These are phyloP conservation scores for Chloroclystis v-ata DNA, from an alignment of 2,888 invertebrate genomes.

Conservation along the genomic window DNA sequence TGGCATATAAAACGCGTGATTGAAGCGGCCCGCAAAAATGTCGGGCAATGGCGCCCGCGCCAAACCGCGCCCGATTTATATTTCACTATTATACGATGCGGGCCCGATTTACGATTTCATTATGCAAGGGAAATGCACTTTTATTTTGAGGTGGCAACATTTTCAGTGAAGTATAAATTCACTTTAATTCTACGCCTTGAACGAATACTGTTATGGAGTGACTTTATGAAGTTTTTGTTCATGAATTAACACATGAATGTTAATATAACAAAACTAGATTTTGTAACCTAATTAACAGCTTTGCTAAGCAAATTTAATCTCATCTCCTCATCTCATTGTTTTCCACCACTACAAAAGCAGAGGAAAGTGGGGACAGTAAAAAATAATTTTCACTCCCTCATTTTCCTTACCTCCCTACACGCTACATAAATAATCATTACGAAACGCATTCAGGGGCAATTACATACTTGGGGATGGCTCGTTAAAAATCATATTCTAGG, in stretches of 20 bases:
- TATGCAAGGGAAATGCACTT: constrained; percentile 47
- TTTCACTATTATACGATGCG: constrained; percentile 51
- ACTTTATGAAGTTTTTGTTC: too few species aligned
- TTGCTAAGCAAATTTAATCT: constrained; percentile 8
- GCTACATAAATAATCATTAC: constrained; percentile 66
- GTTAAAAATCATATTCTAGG: constrained; percentile 61
- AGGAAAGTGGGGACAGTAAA: constrained; percentile 47
- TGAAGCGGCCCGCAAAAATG: constrained; percentile 67
- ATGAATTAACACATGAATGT: too few species aligned
- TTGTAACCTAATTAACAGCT: background rate
- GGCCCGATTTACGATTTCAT: constrained; percentile 65
- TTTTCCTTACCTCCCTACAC: constrained; percentile 25
- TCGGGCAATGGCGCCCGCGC: constrained; percentile 57
- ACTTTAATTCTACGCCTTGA: too few species aligned
- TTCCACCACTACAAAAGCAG: constrained; percentile 21
- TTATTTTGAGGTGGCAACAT: constrained; percentile 31
- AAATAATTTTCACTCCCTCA: constrained; percentile 55
- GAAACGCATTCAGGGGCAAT: constrained; percentile 60
- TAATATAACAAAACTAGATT: too few species aligned
- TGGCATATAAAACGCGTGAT: constrained; percentile 50
- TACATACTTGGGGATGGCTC: constrained; percentile 61
- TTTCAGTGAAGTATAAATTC: background rate
- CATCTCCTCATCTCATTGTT: constrained; percentile 16
- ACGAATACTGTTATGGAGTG: too few species aligned
- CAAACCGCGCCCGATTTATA: constrained; percentile 67